phyloP scores from a whole-genome alignment of 1,140 invertebrate species.

The Rhyzopertha dominica region DNA sequence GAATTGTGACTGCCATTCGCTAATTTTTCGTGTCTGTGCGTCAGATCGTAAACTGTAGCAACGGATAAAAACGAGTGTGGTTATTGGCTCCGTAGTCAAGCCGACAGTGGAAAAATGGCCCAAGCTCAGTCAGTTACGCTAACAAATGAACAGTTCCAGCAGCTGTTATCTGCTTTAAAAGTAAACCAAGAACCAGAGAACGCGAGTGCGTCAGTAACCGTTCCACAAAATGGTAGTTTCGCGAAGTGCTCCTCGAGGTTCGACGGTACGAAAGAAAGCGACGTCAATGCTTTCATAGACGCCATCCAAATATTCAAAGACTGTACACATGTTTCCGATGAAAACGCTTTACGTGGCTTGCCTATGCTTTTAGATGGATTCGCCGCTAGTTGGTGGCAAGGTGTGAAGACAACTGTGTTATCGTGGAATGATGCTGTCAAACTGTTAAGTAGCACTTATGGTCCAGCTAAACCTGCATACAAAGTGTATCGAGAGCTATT shows the following conservation, averaged over 20 bases:
- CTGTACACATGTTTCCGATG: constrained; percentile 6
- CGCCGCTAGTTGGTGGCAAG: constrained; percentile 9
- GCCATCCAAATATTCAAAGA: constrained; percentile 5
- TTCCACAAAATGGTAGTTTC: constrained; percentile 1
- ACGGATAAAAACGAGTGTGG: too few relatives aligned
- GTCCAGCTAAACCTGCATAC: background rate
- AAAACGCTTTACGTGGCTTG: constrained; percentile 8
- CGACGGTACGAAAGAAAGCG: background rate
- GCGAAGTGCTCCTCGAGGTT: background rate
- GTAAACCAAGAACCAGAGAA: background rate
- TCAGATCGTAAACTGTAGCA: too few relatives aligned
- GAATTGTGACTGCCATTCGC: too few relatives aligned
- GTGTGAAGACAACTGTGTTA: constrained; percentile 1
- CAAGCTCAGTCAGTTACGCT: too few relatives aligned
- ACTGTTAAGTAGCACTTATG: constrained; percentile 1
- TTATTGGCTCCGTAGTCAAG: too few relatives aligned
- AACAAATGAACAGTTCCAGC: too few relatives aligned
- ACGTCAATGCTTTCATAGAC: constrained; percentile 1
- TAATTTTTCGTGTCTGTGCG: too few relatives aligned
- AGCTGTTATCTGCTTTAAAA: too few relatives aligned
- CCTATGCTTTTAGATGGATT: background rate
- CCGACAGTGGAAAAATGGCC: too few relatives aligned
- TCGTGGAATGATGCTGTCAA: background rate
- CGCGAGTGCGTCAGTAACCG: background rate
- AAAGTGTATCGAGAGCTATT: constrained; percentile 4